Percentiles rank a stretch among this genome's conserved stretches.
These are phyloP conservation scores for Sardina pilchardus DNA, from an alignment of 2,113 vertebrate species.

Conservation along the genomic window DNA sequence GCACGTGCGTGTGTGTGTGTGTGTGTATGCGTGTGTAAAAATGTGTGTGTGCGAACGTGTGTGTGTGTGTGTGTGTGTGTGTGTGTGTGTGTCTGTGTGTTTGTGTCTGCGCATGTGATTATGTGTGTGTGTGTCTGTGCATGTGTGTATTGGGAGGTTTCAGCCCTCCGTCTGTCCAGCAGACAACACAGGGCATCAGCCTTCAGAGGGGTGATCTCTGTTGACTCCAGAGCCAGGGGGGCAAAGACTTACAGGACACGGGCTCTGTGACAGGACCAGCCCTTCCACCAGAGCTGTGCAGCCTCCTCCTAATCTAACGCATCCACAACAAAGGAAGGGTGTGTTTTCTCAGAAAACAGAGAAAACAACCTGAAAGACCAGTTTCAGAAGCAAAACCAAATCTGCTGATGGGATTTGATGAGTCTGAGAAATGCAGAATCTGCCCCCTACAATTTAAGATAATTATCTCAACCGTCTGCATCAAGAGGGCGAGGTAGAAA, in stretches of 20 bases:
- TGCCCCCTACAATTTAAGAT: neutral
- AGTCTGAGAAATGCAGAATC: neutral
- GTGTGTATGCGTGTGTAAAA: neutral
- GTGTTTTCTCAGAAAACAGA: neutral
- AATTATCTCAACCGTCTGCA: neutral
- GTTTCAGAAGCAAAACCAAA: conserved; percentile 10
- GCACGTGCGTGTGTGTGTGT: neutral
- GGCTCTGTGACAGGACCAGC: conserved; percentile 61
- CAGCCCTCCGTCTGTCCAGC: conserved; percentile 68
- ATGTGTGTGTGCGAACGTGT: neutral
- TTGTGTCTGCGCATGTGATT: neutral
- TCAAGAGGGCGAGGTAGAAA: neutral
- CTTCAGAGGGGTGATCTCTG: conserved; percentile 68
- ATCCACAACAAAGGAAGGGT: neutral
- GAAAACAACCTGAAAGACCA: conserved; percentile 2
- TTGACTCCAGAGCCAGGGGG: conserved; percentile 73
- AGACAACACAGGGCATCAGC: conserved; percentile 75
- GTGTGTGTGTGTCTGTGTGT: neutral
- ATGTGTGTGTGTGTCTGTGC: neutral
- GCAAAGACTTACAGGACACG: conserved; percentile 52
- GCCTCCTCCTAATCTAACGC: neutral
- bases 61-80: neutral
- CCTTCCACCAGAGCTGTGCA: conserved; percentile 68
- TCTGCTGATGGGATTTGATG: neutral
- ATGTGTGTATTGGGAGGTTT: neutral